Percentiles rank a stretch among this genome's conserved stretches.
phyloP scores from a whole-genome alignment of 2,888 invertebrate genomes.

The Plebejus argus region DNA sequence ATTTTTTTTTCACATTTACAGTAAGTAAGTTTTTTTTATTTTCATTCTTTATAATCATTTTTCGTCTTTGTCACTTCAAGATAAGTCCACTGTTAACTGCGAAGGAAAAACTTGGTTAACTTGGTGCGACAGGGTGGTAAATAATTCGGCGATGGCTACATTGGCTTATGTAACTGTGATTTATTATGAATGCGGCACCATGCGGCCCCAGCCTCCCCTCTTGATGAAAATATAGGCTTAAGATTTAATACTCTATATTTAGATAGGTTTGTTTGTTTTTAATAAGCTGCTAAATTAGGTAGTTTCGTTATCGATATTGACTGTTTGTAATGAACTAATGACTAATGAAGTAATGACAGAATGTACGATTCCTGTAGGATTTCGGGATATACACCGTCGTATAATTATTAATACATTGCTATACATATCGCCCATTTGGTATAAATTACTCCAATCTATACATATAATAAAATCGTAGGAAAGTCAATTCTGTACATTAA shows the following conservation, averaged over 20 bases:
- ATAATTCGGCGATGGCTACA: conserved; percentile 25
- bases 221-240: conserved; percentile 1
- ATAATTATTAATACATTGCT: no score
- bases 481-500: no score
- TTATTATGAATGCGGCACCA: conserved; percentile 44
- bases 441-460: no score
- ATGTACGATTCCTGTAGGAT: neutral
- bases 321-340: neutral
- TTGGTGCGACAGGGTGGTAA: conserved; percentile 27
- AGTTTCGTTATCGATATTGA: no score
- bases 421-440: no score
- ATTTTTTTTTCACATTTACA: no score
- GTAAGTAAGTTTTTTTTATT: no score
- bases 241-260: neutral
- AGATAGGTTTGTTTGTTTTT: neutral
- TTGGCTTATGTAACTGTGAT: conserved; percentile 36
- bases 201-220: conserved; percentile 38
- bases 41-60: neutral
- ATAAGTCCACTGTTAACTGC: neutral
- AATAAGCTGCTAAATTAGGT: neutral
- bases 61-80: neutral
- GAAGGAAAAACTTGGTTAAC: conserved; percentile 31
- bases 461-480: no score
- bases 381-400: no score
- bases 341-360: no score